phyloP scores from a whole-genome alignment of 2,888 invertebrate species.

The Pseudolycoriella hygida region DNA sequence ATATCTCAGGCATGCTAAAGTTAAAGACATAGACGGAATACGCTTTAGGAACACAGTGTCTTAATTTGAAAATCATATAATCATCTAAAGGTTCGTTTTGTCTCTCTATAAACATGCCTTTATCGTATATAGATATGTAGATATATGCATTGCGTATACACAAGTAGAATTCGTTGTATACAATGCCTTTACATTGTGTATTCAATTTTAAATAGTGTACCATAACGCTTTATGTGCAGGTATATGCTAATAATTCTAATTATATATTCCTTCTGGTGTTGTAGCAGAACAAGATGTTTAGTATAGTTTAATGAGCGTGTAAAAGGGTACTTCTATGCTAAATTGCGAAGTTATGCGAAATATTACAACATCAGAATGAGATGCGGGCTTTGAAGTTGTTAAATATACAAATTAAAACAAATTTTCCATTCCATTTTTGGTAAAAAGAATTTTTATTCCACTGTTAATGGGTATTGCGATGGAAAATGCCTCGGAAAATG shows the following conservation, averaged over 20 bases:
- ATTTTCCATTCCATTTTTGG: neutral
- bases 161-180: too few species aligned
- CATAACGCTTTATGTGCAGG: too few species aligned
- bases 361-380: neutral
- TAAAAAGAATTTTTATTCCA: too few species aligned
- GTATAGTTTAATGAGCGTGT: conserved; percentile 1
- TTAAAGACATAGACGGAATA: too few species aligned
- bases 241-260: neutral
- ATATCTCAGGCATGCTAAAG: too few species aligned
- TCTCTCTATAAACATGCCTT: too few species aligned
- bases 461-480: too few species aligned
- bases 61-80: conserved; percentile 1
- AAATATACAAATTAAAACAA: conserved; percentile 1
- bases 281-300: conserved; percentile 1
- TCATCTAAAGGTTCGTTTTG: neutral
- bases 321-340: neutral
- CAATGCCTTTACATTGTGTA: too few species aligned
- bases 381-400: conserved; percentile 1
- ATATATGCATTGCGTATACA: too few species aligned
- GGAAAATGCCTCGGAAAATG: too few species aligned
- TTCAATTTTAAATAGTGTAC: too few species aligned
- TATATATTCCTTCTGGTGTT: conserved; percentile 1
- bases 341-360: neutral
- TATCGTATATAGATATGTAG: too few species aligned
- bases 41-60: neutral